Base-by-base conservation (phyloP, 2,113 vertebrate species). In the Dasypus novemcinctus region DNA sequence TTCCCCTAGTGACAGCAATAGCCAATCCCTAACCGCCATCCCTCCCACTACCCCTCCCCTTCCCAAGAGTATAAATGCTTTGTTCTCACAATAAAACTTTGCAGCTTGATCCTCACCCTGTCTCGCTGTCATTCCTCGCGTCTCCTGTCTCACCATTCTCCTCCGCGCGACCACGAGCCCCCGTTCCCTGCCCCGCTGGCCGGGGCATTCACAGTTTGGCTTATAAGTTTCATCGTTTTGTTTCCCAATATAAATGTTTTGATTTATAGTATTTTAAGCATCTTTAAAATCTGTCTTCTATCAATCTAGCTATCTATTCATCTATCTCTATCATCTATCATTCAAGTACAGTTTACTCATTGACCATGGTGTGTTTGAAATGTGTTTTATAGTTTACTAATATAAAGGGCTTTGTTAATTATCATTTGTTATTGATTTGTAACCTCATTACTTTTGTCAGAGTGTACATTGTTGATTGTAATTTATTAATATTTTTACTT, bases 341-440 rank as follows among this genome's bases (percentile, higher is more conserved):
- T 92, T 82, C 54, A 20, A 87, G 31, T 23, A 36, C 33, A 46
- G 57, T 81, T 81, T 81, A 91, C 72, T 80, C 8, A 80, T 86
- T 95, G 63, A 95, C 14, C 31, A 80, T 74, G 43, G 57, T 18
- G 27, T 74, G 6, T 81, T 66, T 81, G 57, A 87, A 87, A 66
- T 72, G 25, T 23, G 29, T 87, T 81, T 87, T 87, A 66, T 91
- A 74, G 57, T 91, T 80, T 91, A 78, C 80, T 87, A 87, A 95
- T 81, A 87, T 38, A 23, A 31, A 36, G 17, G 15, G 6, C 38
- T 79, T 86, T 85, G n/a, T 12, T 74, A 80, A 43, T 57, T 91
- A 64, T 54, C n/a, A 80, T 86, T 86, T 74, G 54, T 87, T 81
- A 36, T 21, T 91, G 18, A 87, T 74, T 91, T 91, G 80, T 41